These are phyloP conservation scores for Temnothorax nylanderi DNA, from an alignment of 1,140 invertebrate species.

Conservation along the genomic window DNA sequence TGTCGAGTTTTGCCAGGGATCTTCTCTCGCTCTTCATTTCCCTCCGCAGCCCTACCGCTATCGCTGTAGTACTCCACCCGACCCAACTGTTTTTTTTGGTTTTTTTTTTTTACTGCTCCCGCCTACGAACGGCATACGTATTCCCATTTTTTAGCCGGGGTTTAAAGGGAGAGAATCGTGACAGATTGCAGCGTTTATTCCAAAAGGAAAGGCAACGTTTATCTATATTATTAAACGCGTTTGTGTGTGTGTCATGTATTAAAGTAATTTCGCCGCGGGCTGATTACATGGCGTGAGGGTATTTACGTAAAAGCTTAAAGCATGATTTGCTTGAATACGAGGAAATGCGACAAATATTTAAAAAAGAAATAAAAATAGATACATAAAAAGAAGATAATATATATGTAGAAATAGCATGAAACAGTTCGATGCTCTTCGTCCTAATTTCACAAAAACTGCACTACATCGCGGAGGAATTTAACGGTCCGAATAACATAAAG, in stretches of 20 bases:
- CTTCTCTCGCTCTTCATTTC: slow-evolving; percentile 63
- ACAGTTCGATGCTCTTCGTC: not conserved
- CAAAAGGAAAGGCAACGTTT: not conserved
- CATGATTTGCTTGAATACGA: not conserved
- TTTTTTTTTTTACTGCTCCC: not conserved
- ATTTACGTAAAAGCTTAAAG: not conserved
- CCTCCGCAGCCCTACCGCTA: slow-evolving; percentile 34
- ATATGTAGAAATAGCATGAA: not conserved
- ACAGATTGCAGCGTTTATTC: slow-evolving; percentile 68
- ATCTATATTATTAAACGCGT: slow-evolving; percentile 14
- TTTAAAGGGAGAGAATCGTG: slow-evolving; percentile 39
- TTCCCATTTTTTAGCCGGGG: slow-evolving; percentile 69
- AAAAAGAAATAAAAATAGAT: not conserved
- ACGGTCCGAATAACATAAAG: too few relatives aligned
- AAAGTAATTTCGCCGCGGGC: not conserved
- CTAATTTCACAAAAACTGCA: not conserved
- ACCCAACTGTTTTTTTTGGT: slow-evolving; percentile 43
- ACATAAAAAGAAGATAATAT: not conserved
- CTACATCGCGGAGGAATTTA: too few relatives aligned
- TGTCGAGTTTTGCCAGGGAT: slow-evolving; percentile 66
- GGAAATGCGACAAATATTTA: not conserved
- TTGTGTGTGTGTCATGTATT: not conserved
- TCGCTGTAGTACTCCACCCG: slow-evolving; percentile 4
- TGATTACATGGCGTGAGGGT: not conserved
- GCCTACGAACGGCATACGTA: slow-evolving; percentile 55